Evolutionary conservation across 2,888 invertebrate species (phyloP).

Genomic region (Noctuana brunneofusca): DNA sequence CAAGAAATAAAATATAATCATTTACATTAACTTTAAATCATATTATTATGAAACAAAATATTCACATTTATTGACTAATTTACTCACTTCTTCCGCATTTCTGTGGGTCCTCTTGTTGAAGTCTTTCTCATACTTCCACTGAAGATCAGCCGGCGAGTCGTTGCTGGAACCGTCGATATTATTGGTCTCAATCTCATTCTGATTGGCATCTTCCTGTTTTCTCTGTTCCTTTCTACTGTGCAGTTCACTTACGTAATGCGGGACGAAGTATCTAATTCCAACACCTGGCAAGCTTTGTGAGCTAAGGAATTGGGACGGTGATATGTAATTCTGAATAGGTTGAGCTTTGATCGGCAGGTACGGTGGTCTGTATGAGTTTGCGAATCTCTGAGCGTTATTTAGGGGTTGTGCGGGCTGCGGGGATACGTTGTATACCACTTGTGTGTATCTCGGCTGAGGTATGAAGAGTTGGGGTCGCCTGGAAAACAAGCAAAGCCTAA

Average conservation of each 20-base stretch:
- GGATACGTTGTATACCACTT: slow-evolving; percentile 57
- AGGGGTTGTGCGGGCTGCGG: slow-evolving; percentile 49
- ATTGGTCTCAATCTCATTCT: slow-evolving; percentile 65
- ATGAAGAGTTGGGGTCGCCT: slow-evolving; percentile 73
- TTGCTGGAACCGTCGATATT: slow-evolving; percentile 50
- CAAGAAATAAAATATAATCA: not conserved
- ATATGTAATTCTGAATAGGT: slow-evolving; percentile 54
- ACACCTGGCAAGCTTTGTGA: slow-evolving; percentile 70
- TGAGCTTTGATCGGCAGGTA: slow-evolving; percentile 51
- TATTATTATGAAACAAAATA: not conserved
- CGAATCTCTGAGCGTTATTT: slow-evolving; percentile 71
- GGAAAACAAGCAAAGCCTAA: slow-evolving; percentile 39
- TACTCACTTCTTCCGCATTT: slow-evolving; percentile 55
- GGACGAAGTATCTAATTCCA: slow-evolving; percentile 71
- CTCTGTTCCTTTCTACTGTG: slow-evolving; percentile 47
- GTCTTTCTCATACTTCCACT: slow-evolving; percentile 74
- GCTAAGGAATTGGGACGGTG: slow-evolving; percentile 61
- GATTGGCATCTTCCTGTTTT: slow-evolving; percentile 63
- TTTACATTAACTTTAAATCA: too few species aligned
- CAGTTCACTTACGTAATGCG: slow-evolving; percentile 52
- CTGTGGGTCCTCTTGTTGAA: slow-evolving; percentile 56
- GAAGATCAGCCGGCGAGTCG: slow-evolving; percentile 60
- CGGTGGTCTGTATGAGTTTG: slow-evolving; percentile 65
- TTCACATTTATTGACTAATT: not conserved
- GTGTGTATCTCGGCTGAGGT: slow-evolving; percentile 71